Percentiles rank a stretch among this genome's conserved stretches.
phyloP scores from a whole-genome alignment of 2,888 invertebrate genomes.

The Troides aeacus region DNA sequence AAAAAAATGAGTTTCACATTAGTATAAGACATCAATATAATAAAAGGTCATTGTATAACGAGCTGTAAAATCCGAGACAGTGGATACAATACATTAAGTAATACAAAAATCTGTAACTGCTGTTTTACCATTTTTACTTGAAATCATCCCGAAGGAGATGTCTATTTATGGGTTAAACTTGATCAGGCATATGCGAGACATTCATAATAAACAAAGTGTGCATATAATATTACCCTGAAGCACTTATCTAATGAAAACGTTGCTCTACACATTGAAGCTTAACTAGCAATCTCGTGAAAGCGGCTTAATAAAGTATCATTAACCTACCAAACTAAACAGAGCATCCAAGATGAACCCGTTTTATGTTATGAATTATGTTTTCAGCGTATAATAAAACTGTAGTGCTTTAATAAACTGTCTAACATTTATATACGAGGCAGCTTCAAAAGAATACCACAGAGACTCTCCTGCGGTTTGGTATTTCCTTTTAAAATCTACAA shows the following conservation, averaged over 20 bases:
- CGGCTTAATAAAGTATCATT: slow-evolving; percentile 10
- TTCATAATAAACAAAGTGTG: neutral
- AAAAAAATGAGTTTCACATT: too few species aligned
- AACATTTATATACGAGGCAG: too few species aligned
- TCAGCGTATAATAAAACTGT: neutral
- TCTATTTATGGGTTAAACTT: neutral
- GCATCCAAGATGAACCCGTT: neutral
- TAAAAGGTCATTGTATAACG: too few species aligned
- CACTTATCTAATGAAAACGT: slow-evolving; percentile 7
- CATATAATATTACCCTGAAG: neutral
- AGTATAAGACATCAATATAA: too few species aligned
- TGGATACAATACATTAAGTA: too few species aligned
- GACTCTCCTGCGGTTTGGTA: too few species aligned
- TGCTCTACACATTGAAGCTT: slow-evolving; percentile 4
- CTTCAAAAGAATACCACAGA: too few species aligned
- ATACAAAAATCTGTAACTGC: too few species aligned
- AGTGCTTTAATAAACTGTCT: neutral
- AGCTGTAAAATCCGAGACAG: too few species aligned
- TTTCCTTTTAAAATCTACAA: too few species aligned
- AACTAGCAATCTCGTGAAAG: slow-evolving; percentile 6
- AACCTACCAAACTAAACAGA: slow-evolving; percentile 6
- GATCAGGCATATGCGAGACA: neutral
- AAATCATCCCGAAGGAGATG: too few species aligned
- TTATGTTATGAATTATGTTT: slow-evolving; percentile 1
- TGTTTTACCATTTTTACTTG: too few species aligned